A percentile compares a stretch with the other conserved stretches of the same genome.
phyloP scores from a whole-genome alignment of 1,140 invertebrate species.

The Chrysopa pallens region DNA sequence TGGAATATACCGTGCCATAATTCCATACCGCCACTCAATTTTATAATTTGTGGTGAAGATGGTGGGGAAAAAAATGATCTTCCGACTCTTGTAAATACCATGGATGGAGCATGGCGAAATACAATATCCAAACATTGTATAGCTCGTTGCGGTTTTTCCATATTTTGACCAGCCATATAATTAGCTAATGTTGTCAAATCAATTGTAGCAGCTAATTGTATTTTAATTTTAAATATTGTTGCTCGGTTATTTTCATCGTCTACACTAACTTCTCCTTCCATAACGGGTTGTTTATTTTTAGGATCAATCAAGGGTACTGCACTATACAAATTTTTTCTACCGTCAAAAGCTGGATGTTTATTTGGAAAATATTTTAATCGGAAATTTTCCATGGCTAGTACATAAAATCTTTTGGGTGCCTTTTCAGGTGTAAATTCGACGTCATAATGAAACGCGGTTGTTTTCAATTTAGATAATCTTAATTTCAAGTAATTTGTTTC shows the following conservation, averaged over 20 bases:
- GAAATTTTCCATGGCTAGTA: conserved; percentile 18
- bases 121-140: conserved; percentile 71
- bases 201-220: conserved; percentile 28
- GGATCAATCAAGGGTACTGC: conserved; percentile 8
- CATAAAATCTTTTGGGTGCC: conserved; percentile 19
- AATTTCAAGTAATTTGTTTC: conserved; percentile 36
- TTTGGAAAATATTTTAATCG: conserved; percentile 17
- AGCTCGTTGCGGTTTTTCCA: conserved; percentile 36
- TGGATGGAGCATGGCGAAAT: conserved; percentile 37
- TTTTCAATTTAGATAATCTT: conserved; percentile 23
- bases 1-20: conserved; percentile 57
- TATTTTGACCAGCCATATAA: conserved; percentile 1
- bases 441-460: conserved; percentile 26
- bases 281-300: conserved; percentile 8
- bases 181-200: conserved; percentile 9
- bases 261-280: conserved; percentile 14
- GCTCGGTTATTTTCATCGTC: conserved; percentile 23
- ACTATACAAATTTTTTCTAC: conserved; percentile 42
- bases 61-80: conserved; percentile 23
- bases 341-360: conserved; percentile 44
- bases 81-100: conserved; percentile 21
- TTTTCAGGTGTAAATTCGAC: conserved; percentile 24
- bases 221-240: conserved; percentile 34
- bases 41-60: conserved; percentile 13
- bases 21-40: conserved; percentile 42